Conservation (phyloP, 2,888 invertebrate species). For the Eupeodes latifasciatus region DNA sequence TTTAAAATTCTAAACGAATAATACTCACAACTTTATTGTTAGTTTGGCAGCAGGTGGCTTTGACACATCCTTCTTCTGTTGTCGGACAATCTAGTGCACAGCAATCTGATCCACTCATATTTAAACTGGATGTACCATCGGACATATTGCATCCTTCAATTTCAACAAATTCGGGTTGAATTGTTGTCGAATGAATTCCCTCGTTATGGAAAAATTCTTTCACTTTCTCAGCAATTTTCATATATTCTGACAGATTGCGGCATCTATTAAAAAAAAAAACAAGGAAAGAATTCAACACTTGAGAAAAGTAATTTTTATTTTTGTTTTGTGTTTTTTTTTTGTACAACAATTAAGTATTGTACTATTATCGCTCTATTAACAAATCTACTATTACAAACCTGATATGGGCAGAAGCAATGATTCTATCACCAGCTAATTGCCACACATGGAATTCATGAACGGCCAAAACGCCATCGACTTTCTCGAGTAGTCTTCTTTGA, state of each 20-base stretch:
- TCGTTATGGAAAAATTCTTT: slow-evolving; percentile 99
- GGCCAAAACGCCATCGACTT: slow-evolving; percentile 96
- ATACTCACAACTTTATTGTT: slow-evolving; percentile 82
- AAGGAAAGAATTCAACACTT: background rate
- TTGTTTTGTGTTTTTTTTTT: background rate
- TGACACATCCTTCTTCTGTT: slow-evolving; percentile 92
- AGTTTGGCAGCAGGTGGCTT: slow-evolving; percentile 92
- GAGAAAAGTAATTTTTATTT: background rate
- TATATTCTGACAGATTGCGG: slow-evolving; percentile 96
- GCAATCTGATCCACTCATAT: slow-evolving; percentile 86
- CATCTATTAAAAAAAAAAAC: slow-evolving; percentile 86
- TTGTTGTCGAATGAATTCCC: slow-evolving; percentile 99
- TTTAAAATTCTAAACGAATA: background rate
- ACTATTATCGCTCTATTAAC: background rate
- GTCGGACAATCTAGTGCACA: slow-evolving; percentile 95
- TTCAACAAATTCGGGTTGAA: slow-evolving; percentile 98
- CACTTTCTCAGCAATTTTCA: slow-evolving; percentile 97
- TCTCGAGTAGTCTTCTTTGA: slow-evolving; percentile 92
- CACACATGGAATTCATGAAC: slow-evolving; percentile 99
- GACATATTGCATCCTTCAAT: slow-evolving; percentile 86
- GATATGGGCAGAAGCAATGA: slow-evolving; percentile 98
- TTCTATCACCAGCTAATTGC: slow-evolving; percentile 98
- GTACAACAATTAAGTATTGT: background rate
- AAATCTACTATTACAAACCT: slow-evolving; percentile 85
- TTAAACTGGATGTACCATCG: slow-evolving; percentile 84